phyloP scores from a whole-genome alignment of 2,888 invertebrate species.

The Nineta flava region DNA sequence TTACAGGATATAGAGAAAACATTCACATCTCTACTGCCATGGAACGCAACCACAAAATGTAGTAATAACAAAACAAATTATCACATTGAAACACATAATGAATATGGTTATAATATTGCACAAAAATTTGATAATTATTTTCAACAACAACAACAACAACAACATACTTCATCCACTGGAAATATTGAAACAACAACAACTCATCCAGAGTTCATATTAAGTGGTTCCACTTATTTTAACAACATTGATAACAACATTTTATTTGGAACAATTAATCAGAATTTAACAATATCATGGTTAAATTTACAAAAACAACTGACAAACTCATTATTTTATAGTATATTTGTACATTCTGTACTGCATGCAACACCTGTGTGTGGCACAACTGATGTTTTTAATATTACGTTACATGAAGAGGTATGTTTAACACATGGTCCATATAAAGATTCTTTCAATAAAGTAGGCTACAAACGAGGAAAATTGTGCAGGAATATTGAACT shows the following conservation, averaged over 20 bases:
- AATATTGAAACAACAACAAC: slow-evolving; percentile 9
- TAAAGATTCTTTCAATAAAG: no score
- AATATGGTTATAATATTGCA: slow-evolving; percentile 36
- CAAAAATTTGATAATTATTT: slow-evolving; percentile 11
- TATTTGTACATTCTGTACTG: slow-evolving; percentile 32
- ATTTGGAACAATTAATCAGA: slow-evolving; percentile 30
- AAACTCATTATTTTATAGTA: slow-evolving; percentile 32
- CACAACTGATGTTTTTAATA: slow-evolving; percentile 28
- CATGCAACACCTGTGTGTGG: slow-evolving; percentile 39
- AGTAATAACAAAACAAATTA: slow-evolving; percentile 2
- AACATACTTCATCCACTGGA: no score
- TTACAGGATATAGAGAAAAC: not conserved
- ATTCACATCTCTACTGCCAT: not conserved
- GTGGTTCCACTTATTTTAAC: slow-evolving; percentile 17
- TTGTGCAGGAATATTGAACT: no score
- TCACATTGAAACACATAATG: slow-evolving; percentile 34
- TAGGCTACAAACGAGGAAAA: no score
- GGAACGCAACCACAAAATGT: not conserved
- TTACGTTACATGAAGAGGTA: slow-evolving; percentile 26
- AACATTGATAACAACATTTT: slow-evolving; percentile 27
- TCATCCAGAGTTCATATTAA: slow-evolving; percentile 15
- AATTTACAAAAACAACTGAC: slow-evolving; percentile 34
- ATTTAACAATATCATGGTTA: slow-evolving; percentile 39
- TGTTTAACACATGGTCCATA: no score
- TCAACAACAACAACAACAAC: slow-evolving; percentile 3